Base-by-base conservation (phyloP, 2,113 vertebrate genomes). In the Oreotragus oreotragus region DNA sequence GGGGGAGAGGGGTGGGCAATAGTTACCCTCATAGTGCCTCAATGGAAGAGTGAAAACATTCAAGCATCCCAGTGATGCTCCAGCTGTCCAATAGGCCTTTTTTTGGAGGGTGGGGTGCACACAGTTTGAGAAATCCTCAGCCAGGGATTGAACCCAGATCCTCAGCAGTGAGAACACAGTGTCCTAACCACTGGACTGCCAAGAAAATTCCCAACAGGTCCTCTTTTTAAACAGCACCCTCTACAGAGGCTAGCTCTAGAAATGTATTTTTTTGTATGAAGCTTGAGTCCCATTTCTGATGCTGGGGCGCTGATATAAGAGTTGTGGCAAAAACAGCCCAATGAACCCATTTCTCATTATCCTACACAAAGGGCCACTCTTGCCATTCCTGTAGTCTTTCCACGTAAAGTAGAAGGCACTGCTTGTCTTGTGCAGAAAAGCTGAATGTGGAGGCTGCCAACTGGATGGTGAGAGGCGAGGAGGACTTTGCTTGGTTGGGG, bases 401-500 rank as follows among this genome's bases (percentile, higher is more conserved):
- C 55, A 16, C 0, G 1, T 33, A 21, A 55, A 36, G 14, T 33
- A 9, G 81, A 85, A 39, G 45, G 88, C 55, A 3, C 12, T 47
- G n/a, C 17, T 83, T 58, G 84, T 97, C 17, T 97, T n/a, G 47
- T 27, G 76, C 87, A 99, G 99, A 73, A 45, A 60, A 83, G 10
- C 96, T 99, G 28, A 94, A 83, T 1, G 87, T 98, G 85, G 97
- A 98, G 47, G 98, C 98, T 8, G 99, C 99, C 9, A 83, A 98
- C 88, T 99, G 99, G 99, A 97, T 85, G 93, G 98, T 98, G 73
- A 51, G 89, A 5, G 99, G 99, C 0, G 97, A 99, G 97, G 98
- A 98, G 53, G 98, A 99, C 96, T 99, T 98, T 13, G 90, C 98
- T 70, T 99, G 99, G 99, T 98, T 99, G 94, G 99, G 99, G 36